Conservation (phyloP, 1,140 invertebrate genomes). For the Hyles vespertilio region DNA sequence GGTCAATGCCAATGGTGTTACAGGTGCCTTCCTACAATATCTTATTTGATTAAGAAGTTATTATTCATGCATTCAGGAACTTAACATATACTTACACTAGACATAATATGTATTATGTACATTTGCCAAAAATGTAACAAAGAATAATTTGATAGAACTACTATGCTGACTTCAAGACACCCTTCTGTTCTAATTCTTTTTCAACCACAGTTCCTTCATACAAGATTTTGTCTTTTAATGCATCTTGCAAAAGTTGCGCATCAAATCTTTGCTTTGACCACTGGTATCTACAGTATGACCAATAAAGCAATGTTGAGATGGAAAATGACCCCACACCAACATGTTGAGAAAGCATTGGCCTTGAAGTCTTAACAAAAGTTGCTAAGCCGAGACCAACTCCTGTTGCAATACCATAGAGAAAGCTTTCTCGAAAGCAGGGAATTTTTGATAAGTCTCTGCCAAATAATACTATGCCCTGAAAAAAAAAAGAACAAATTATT, state of each 20-base stretch:
- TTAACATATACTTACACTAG: neutral
- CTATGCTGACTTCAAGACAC: constrained; percentile 57
- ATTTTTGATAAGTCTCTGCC: constrained; percentile 79
- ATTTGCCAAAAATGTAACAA: no score
- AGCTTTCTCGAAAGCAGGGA: constrained; percentile 80
- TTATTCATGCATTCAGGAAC: no score
- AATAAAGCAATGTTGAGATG: constrained; percentile 76
- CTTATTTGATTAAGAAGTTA: no score
- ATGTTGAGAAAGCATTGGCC: constrained; percentile 71
- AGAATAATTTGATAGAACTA: neutral
- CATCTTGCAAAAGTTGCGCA: constrained; percentile 68
- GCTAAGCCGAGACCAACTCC: constrained; percentile 77
- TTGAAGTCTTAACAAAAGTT: constrained; percentile 80
- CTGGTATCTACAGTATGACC: constrained; percentile 74
- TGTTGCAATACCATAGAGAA: constrained; percentile 77
- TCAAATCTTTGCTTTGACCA: constrained; percentile 75
- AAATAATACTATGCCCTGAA: constrained; percentile 72
- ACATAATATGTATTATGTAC: neutral
- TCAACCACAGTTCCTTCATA: constrained; percentile 71
- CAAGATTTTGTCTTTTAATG: constrained; percentile 64
- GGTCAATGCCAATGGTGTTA: no score
- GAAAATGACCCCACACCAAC: constrained; percentile 75
- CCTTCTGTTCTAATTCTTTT: constrained; percentile 57
- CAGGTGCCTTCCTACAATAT: no score
- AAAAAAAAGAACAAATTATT: constrained; percentile 14